Conservation (phyloP, 2,888 invertebrate genomes). For the Drosophila silvestris region DNA sequence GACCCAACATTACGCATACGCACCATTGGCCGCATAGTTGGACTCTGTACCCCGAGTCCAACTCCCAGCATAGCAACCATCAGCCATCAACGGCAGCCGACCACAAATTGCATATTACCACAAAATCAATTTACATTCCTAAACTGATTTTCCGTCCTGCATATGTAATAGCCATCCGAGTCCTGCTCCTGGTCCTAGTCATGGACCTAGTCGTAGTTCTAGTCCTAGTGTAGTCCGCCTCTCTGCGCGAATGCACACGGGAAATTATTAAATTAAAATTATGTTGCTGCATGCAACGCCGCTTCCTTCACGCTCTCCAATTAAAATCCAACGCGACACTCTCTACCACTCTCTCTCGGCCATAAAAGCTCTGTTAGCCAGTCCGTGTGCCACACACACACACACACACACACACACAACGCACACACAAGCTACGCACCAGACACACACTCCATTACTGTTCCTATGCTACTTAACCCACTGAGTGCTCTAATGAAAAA, state of each 20-base stretch:
- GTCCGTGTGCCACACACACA: not conserved
- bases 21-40: constrained; percentile 66
- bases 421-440: not conserved
- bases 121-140: constrained; percentile 80
- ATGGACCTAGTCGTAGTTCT: not conserved
- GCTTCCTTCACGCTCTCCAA: constrained; percentile 64
- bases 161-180: constrained; percentile 47
- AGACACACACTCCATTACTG: not conserved
- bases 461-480: constrained; percentile 38
- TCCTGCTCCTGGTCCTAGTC: not conserved
- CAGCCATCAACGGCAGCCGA: constrained; percentile 15
- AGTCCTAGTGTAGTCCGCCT: constrained; percentile 2
- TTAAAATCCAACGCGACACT: constrained; percentile 62
- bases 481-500: not conserved
- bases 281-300: constrained; percentile 68
- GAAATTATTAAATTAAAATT: constrained; percentile 80
- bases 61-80: not conserved
- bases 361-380: constrained; percentile 8
- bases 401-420: not conserved
- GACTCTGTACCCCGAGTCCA: not conserved
- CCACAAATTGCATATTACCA: constrained; percentile 76
- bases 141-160: constrained; percentile 73
- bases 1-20: constrained; percentile 70
- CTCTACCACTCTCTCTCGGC: constrained; percentile 21
- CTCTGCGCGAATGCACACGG: constrained; percentile 55